Percentiles rank a stretch among this genome's conserved stretches.
phyloP scores from a whole-genome alignment of 2,888 invertebrate species.

The Cataglyphis albicans region DNA sequence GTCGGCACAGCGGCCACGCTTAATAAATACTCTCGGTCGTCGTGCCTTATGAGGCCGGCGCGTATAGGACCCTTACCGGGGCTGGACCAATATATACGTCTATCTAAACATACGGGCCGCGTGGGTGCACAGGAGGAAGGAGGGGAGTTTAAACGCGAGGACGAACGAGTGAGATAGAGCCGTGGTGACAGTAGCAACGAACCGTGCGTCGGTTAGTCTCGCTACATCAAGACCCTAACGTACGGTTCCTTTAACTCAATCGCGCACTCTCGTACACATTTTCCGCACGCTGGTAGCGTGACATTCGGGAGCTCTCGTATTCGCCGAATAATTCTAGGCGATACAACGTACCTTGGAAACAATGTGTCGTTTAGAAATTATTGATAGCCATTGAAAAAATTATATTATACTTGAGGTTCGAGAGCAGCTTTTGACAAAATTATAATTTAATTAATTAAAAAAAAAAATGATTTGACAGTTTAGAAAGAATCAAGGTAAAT shows the following conservation, averaged over 20 bases:
- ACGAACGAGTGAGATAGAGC: constrained; percentile 80
- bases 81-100: constrained; percentile 48
- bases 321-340: constrained; percentile 23
- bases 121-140: constrained; percentile 57
- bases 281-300: constrained; percentile 42
- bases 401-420: neutral
- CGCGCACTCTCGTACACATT: constrained; percentile 62
- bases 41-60: constrained; percentile 68
- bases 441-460: neutral
- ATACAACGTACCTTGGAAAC: neutral
- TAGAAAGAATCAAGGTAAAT: neutral
- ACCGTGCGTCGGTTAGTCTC: constrained; percentile 85
- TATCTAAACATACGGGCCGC: constrained; percentile 42
- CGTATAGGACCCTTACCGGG: constrained; percentile 22
- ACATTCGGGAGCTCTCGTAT: constrained; percentile 35
- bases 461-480: neutral
- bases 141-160: constrained; percentile 57
- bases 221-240: constrained; percentile 84
- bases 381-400: neutral
- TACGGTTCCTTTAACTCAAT: constrained; percentile 76
- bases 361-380: neutral
- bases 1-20: constrained; percentile 78
- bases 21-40: constrained; percentile 77
- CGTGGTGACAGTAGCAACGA: constrained; percentile 85
- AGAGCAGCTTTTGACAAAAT: neutral